Conservation (phyloP, 2,113 vertebrate genomes). For the Crypturellus undulatus region DNA sequence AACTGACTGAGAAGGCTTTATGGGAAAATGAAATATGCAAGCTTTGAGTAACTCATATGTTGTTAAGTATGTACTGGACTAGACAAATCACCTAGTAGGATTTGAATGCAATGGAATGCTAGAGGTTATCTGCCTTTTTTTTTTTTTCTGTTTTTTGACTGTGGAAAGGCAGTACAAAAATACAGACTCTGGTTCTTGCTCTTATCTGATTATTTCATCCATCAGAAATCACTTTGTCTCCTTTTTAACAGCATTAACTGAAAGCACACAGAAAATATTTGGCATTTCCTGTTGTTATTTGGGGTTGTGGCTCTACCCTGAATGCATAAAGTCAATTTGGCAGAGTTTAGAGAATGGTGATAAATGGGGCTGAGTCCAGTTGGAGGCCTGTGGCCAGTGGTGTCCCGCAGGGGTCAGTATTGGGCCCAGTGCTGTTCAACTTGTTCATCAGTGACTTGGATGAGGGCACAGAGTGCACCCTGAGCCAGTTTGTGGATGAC, state of each 20-base stretch:
- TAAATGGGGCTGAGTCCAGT: too few relatives aligned
- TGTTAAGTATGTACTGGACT: not conserved
- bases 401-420: too few relatives aligned
- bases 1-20: not conserved
- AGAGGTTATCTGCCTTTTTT: not conserved
- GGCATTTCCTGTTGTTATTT: not conserved
- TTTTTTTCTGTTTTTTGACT: not conserved
- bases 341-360: too few relatives aligned
- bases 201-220: not conserved
- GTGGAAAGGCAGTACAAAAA: not conserved
- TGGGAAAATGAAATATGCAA: not conserved
- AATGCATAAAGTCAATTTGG: not conserved
- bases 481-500: too few relatives aligned
- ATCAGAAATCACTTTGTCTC: not conserved
- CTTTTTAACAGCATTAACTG: not conserved
- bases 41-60: not conserved
- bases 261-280: not conserved
- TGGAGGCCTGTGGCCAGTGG: too few relatives aligned
- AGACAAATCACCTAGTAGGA: not conserved
- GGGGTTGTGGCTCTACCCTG: not conserved
- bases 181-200: not conserved
- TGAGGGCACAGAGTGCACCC: too few relatives aligned
- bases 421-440: too few relatives aligned
- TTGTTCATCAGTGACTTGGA: too few relatives aligned
- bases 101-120: not conserved